Conservation (phyloP, 2,113 vertebrate species). For the Chamaetylas fuelleborni region DNA sequence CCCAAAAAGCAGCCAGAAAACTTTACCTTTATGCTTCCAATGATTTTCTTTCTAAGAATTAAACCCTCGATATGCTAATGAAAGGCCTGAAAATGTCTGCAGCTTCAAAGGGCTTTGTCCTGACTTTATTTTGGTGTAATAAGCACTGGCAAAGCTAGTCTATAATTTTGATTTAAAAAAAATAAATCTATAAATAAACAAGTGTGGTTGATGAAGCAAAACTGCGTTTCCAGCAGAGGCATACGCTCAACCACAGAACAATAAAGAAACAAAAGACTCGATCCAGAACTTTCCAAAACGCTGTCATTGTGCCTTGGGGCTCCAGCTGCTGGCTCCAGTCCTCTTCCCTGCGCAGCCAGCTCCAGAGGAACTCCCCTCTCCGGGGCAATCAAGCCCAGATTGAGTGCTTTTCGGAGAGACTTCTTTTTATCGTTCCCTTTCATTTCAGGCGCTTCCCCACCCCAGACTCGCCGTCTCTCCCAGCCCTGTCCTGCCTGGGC, state of each 20-base stretch:
- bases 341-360: background rate
- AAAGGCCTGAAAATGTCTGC: background rate
- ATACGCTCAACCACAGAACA: background rate
- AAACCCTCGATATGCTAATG: background rate
- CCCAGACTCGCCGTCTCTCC: background rate
- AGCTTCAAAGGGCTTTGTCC: conserved; percentile 2
- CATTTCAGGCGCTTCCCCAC: background rate
- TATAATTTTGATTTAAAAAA: conserved; percentile 7
- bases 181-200: conserved; percentile 28
- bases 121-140: conserved; percentile 1
- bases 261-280: conserved; percentile 34
- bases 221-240: background rate
- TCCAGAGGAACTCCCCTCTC: background rate
- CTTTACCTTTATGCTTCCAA: background rate
- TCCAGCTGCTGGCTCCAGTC: conserved; percentile 24
- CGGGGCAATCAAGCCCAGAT: background rate
- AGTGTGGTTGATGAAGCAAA: conserved; percentile 22
- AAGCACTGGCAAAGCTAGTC: conserved; percentile 17
- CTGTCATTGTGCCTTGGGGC: conserved; percentile 18
- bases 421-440: background rate
- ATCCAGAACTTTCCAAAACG: conserved; percentile 45
- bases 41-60: background rate
- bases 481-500: background rate
- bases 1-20: background rate
- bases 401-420: background rate